Base-by-base conservation (phyloP, 2,888 invertebrate genomes). In the Meghimatium bilineatum region DNA sequence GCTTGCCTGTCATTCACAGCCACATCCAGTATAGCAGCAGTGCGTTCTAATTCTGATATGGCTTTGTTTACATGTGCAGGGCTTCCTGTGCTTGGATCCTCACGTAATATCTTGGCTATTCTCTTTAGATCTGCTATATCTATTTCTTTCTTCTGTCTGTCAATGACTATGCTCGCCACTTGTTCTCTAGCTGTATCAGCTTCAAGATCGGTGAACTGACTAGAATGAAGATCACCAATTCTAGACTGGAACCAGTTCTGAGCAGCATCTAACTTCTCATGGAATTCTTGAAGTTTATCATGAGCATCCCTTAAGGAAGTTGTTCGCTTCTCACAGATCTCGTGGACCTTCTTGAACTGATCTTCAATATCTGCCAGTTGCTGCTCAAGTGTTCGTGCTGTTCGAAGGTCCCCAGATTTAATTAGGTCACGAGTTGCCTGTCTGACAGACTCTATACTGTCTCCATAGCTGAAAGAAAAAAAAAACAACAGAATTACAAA, bases 381-480 rank as follows among this genome's bases (percentile, higher is more conserved):
- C 82, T 96, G 95, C 92, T 98, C 97, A 84, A 98, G 96, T 90
- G 97, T 97, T 94, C 97, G 97, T 0, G 97, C 97, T 84, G 97
- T 96, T 60, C 97, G 95, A 0, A 96, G 96, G 94, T 98, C 98
- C 89, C 91, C 90, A n/a, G 90, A 90, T 85, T 91, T 90, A 44
- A 98, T 96, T 10, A 98, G 95, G 91, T 97, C 97, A 85, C 96
- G 95, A 0, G 97, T 97, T 23, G 96, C 96, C 75, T 96, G 94
- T 71, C 96, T 95, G 29, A 98, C 96, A 79, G 96, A 96, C 91
- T 96, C 97, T 49, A 98, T 96, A 89, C 97, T 97, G 26, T 96
- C 96, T 87, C 97, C 96, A 89, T 98, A 97, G 56, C 96, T 96
- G 89, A 23, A 74, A 89, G 44, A 82, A 34, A n/a, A n/a, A n/a